Evolutionary conservation across 2,797 vertebrate genomes (phyloP), one percentile per base, ranked within the genome.

Genomic region (Gymnothorax javanicus): DNA sequence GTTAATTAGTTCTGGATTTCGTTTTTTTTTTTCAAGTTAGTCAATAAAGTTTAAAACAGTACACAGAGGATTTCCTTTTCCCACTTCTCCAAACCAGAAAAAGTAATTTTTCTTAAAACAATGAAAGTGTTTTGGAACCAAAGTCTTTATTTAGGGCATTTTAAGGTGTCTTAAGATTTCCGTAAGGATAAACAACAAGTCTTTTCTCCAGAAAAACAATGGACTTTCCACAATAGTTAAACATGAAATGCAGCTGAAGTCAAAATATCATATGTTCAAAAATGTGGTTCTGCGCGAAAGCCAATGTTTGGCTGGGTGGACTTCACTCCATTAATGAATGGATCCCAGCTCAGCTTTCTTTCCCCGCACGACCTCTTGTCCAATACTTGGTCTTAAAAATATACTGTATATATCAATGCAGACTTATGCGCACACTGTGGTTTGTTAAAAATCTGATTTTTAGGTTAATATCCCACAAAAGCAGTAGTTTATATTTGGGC

Each of bases 381-480:
- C 83, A 64, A 67, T n/a, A 81, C 77, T 81, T 81, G 50, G 7
- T 7, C 56, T 56, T 81, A 23, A 5, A 52, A 67, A 43, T 52
- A 1, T 43, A 43, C 33, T 43, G 33, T 64, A 67, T 50, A 43
- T 23, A 23, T 84, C 62, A 84, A 50, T 33, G 60, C 58, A 84
- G 17, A 84, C 58, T 62, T 77, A 11, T 33, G 17, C 50, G 83
- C 56, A 73, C 7, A n/a, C 54, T 67, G 82, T 57, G 86, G 83
- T 79, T 79, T 56, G 27, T 79, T 57, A 57, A 27, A 82, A n/a
- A 62, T n/a, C 33, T 88, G 89, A 89, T 92, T 91, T 88, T 89
- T 89, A 86, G 89, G 86, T 83, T 59, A 56, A 82, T 86, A 85
- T 71, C 86, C 81, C 85, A 67, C 87, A 89, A 86, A 86, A 75